Conservation (phyloP, 1,140 invertebrate genomes). For the Cryptotermes secundus region DNA sequence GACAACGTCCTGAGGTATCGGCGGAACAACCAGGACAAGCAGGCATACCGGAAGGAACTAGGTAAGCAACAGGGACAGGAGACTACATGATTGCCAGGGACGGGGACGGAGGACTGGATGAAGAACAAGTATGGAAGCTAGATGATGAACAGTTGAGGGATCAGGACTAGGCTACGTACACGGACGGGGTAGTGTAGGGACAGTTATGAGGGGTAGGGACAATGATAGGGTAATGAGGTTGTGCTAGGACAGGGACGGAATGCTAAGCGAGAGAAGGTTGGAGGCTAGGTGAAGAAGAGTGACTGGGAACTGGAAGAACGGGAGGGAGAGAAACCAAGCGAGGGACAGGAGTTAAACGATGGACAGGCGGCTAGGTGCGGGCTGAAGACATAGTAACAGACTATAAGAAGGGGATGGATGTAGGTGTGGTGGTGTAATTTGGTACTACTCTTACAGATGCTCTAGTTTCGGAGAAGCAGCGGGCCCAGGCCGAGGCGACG, state of each 20-base stretch:
- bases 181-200: background rate
- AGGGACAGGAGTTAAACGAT: background rate
- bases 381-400: background rate
- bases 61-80: slow-evolving; percentile 34
- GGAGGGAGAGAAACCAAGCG: background rate
- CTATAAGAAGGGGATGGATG: background rate
- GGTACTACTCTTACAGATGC: background rate
- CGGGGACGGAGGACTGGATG: background rate
- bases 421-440: background rate
- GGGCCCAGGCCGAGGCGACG: background rate
- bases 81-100: background rate
- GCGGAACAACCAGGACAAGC: slow-evolving; percentile 36
- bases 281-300: background rate
- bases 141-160: background rate
- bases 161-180: background rate
- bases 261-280: background rate
- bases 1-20: slow-evolving; percentile 42
- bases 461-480: background rate
- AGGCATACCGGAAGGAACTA: slow-evolving; percentile 40
- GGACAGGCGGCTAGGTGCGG: background rate
- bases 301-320: background rate
- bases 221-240: no score
- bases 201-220: no score
- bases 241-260: no score
- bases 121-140: background rate